These are phyloP conservation scores for Ganaspis sp. DNA, from an alignment of 1,140 invertebrate species.

Conservation along the genomic window DNA sequence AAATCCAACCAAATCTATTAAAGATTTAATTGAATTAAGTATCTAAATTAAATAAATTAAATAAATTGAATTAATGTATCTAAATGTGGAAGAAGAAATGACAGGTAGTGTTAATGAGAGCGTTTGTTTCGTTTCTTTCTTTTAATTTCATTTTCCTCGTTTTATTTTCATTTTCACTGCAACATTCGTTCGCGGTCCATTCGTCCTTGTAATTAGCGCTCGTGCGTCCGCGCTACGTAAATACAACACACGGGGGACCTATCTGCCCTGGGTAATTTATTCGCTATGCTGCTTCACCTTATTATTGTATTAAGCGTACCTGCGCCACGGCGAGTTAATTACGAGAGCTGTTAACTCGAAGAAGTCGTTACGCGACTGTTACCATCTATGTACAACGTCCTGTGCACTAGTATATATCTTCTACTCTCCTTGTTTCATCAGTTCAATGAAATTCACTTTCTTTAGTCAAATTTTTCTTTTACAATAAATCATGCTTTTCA, in stretches of 20 bases:
- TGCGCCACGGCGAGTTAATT: slow-evolving; percentile 58
- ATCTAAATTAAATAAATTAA: too few species aligned
- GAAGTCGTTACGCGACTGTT: slow-evolving; percentile 50
- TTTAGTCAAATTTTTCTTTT: not conserved
- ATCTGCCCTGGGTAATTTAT: slow-evolving; percentile 59
- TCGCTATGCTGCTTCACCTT: slow-evolving; percentile 62
- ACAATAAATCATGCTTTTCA: not conserved
- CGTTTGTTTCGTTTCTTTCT: slow-evolving; percentile 3
- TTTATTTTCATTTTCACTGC: slow-evolving; percentile 28
- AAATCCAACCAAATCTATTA: too few species aligned
- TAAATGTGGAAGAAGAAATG: not conserved
- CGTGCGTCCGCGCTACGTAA: slow-evolving; percentile 56
- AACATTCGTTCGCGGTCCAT: slow-evolving; percentile 57
- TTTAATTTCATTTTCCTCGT: slow-evolving; percentile 17
- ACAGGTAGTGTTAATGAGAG: not conserved
- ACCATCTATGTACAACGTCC: slow-evolving; percentile 24
- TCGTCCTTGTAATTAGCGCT: slow-evolving; percentile 59
- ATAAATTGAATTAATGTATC: too few species aligned
- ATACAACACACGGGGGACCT: slow-evolving; percentile 55
- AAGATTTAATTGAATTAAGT: too few species aligned
- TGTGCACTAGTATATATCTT: slow-evolving; percentile 39
- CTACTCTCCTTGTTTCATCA: slow-evolving; percentile 37
- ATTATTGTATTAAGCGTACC: slow-evolving; percentile 63
- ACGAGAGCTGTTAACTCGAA: slow-evolving; percentile 60
- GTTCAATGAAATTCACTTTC: not conserved